phyloP scores from a whole-genome alignment of 2,888 invertebrate species.

The Hydrotaea diabolus region DNA sequence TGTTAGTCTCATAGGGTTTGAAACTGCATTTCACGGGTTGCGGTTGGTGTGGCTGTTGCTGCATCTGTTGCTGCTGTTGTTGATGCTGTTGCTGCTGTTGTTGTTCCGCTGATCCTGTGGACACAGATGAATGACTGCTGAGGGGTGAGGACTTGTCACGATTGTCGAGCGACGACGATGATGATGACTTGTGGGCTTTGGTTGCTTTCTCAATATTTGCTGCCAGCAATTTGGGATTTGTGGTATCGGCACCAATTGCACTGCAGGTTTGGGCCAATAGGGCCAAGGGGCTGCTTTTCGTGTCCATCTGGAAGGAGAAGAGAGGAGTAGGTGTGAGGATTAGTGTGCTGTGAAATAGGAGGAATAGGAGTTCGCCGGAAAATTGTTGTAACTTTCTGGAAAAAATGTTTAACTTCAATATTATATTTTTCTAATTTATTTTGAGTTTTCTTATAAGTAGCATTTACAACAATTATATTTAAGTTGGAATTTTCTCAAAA shows the following conservation, averaged over 20 bases:
- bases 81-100: constrained; percentile 69
- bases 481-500: too few relatives aligned
- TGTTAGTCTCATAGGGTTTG: constrained; percentile 90
- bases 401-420: too few relatives aligned
- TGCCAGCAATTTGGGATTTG: constrained; percentile 88
- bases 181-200: constrained; percentile 81
- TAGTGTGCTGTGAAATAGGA: too few relatives aligned
- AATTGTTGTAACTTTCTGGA: too few relatives aligned
- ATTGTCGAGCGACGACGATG: constrained; percentile 75
- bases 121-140: constrained; percentile 81
- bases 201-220: constrained; percentile 88
- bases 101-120: constrained; percentile 80
- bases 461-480: too few relatives aligned
- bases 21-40: constrained; percentile 83
- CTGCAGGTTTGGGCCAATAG: constrained; percentile 98
- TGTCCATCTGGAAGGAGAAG: constrained; percentile 92
- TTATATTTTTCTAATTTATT: too few relatives aligned
- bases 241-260: constrained; percentile 95
- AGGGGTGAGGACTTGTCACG: constrained; percentile 85
- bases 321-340: not conserved
- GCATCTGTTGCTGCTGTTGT: constrained; percentile 84
- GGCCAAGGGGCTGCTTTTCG: constrained; percentile 98
- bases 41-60: constrained; percentile 77
- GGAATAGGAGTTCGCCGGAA: too few relatives aligned
- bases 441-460: too few relatives aligned